phyloP scores from a whole-genome alignment of 2,797 vertebrate genomes.

The Columba guinea region DNA sequence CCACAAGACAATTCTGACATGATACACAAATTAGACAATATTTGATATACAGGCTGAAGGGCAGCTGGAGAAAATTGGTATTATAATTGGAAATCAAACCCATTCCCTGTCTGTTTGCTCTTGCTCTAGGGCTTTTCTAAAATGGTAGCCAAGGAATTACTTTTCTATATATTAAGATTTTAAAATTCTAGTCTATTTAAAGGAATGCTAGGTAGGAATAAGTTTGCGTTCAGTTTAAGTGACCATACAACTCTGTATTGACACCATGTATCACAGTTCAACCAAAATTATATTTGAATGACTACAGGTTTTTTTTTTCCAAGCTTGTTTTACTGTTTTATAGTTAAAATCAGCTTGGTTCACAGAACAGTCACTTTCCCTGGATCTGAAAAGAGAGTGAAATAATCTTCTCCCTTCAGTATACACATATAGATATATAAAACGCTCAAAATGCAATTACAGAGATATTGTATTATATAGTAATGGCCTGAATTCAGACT shows the following conservation, averaged over 20 bases:
- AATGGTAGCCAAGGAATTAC: not conserved
- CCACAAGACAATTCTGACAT: conserved; percentile 42
- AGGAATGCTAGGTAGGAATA: not conserved
- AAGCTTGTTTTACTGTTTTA: not conserved
- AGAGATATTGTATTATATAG: not conserved
- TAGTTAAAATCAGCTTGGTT: not conserved
- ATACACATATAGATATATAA: not conserved
- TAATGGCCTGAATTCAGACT: not conserved
- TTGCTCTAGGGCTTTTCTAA: conserved; percentile 36
- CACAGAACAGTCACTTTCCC: not conserved
- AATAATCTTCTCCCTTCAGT: not conserved
- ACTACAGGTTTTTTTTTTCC: not conserved
- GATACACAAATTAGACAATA: conserved; percentile 40
- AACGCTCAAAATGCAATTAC: not conserved
- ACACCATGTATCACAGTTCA: not conserved
- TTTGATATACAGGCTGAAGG: conserved; percentile 31
- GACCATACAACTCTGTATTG: not conserved
- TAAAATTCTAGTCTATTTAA: not conserved
- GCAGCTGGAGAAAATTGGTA: conserved; percentile 53
- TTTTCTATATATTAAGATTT: not conserved
- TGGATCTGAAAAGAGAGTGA: not conserved
- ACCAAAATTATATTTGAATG: not conserved
- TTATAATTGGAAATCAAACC: conserved; percentile 61
- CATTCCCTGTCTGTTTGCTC: conserved; percentile 7
- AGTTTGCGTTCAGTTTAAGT: not conserved